Evolutionary conservation across 2,797 vertebrate species (phyloP).

Genomic region (Botia kubotai): DNA sequence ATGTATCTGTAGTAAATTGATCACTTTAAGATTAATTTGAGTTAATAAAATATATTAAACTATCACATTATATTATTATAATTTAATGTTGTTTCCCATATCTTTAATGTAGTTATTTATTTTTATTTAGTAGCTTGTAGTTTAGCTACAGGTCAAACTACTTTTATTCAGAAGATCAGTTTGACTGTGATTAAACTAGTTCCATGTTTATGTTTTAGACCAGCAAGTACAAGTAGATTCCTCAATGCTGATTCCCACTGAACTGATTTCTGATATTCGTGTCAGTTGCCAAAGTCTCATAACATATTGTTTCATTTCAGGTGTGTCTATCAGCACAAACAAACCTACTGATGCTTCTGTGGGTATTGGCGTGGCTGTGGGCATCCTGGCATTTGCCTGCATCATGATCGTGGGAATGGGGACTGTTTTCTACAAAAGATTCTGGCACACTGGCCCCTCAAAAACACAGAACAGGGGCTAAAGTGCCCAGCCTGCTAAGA

Average conservation of each 20-base stretch:
- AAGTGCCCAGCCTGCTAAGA: conserved; percentile 35
- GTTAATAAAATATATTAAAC: too few species aligned
- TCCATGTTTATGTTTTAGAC: too few species aligned
- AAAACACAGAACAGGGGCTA: conserved; percentile 59
- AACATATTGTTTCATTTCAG: conserved; percentile 20
- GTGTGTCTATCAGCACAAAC: not conserved
- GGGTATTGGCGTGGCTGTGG: conserved; percentile 74
- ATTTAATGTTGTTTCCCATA: not conserved
- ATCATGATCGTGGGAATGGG: conserved; percentile 64
- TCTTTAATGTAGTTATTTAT: too few species aligned
- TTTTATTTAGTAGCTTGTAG: too few species aligned
- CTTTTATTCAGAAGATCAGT: not conserved
- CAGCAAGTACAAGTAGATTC: not conserved
- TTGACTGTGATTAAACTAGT: too few species aligned
- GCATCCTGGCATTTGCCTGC: conserved; percentile 72
- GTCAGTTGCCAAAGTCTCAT: conserved; percentile 6
- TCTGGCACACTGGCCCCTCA: conserved; percentile 44
- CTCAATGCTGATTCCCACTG: not conserved
- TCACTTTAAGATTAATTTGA: not conserved
- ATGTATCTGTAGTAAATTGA: not conserved
- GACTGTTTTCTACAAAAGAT: conserved; percentile 73
- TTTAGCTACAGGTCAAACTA: too few species aligned
- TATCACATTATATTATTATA: not conserved
- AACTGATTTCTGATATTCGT: not conserved
- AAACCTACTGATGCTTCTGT: conserved; percentile 51